Evolutionary conservation across 2,797 vertebrate species (phyloP).

Genomic region (Garrulus glandarius): DNA sequence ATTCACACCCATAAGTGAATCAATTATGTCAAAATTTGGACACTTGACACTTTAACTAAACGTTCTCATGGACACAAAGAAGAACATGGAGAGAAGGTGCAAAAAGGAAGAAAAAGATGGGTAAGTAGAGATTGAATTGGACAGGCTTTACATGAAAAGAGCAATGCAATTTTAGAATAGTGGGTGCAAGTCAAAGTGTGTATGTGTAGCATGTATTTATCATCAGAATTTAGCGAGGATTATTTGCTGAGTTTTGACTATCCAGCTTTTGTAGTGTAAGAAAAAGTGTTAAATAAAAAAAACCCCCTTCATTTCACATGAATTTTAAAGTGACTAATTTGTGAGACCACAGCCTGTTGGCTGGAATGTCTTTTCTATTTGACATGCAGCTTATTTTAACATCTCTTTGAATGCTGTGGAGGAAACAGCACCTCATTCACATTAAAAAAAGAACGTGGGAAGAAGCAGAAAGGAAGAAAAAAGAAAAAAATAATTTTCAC

Average conservation of each 20-base stretch:
- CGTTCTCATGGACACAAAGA: not conserved
- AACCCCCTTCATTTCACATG: not conserved
- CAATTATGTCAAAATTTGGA: not conserved
- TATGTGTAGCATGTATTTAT: not conserved
- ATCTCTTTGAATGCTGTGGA: not conserved
- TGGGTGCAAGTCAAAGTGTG: not conserved
- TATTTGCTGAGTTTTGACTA: not conserved
- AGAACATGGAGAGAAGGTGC: not conserved
- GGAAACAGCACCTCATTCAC: not conserved
- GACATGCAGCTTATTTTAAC: not conserved
- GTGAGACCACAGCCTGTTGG: not conserved
- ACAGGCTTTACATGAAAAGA: not conserved
- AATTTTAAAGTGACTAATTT: not conserved
- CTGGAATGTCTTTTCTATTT: not conserved
- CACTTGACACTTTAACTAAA: not conserved
- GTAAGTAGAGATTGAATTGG: not conserved
- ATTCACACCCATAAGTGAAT: not conserved
- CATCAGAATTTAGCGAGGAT: not conserved
- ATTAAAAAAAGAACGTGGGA: not conserved
- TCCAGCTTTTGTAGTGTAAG: not conserved
- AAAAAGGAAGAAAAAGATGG: not conserved
- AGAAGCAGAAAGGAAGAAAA: not conserved
- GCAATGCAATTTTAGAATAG: not conserved
- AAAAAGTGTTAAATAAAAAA: not conserved
- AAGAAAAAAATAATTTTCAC: not conserved